phyloP scores from a whole-genome alignment of 2,888 invertebrate genomes.

The Eudasyphora cyanicolor region DNA sequence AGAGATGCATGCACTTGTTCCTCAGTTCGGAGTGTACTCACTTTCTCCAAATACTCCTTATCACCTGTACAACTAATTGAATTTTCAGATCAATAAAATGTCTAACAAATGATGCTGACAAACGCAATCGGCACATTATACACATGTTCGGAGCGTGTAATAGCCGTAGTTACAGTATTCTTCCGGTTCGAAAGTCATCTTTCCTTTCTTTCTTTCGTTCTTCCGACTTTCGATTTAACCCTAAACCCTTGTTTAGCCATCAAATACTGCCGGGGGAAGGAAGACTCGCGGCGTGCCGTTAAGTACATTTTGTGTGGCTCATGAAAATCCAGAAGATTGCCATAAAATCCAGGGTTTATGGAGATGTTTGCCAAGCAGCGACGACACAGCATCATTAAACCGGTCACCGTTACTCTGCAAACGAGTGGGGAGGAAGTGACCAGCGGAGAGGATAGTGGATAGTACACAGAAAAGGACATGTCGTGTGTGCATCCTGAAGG shows the following conservation, averaged over 20 bases:
- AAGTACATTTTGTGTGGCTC: background rate
- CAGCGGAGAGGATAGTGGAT: background rate
- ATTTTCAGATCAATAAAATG: constrained; percentile 39
- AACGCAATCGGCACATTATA: background rate
- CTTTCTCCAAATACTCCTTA: background rate
- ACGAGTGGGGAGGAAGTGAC: background rate
- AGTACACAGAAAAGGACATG: constrained; percentile 11
- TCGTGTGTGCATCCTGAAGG: background rate
- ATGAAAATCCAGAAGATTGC: background rate
- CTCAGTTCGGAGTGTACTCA: background rate
- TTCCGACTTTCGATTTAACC: constrained; percentile 1
- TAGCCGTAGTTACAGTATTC: background rate
- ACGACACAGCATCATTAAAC: constrained; percentile 11
- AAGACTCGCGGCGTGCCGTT: background rate
- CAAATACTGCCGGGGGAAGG: constrained; percentile 2
- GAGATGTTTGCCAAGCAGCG: constrained; percentile 19
- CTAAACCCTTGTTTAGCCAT: constrained; percentile 6
- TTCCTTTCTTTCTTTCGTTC: background rate
- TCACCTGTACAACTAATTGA: constrained; percentile 29
- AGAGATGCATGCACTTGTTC: constrained; percentile 9
- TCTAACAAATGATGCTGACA: constrained; percentile 29
- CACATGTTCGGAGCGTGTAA: background rate
- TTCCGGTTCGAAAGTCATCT: constrained; percentile 49
- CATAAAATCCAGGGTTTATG: constrained; percentile 20
- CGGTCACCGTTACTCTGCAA: background rate